Base-by-base conservation (phyloP, 2,888 invertebrate genomes). In the Diarsia rubi region DNA sequence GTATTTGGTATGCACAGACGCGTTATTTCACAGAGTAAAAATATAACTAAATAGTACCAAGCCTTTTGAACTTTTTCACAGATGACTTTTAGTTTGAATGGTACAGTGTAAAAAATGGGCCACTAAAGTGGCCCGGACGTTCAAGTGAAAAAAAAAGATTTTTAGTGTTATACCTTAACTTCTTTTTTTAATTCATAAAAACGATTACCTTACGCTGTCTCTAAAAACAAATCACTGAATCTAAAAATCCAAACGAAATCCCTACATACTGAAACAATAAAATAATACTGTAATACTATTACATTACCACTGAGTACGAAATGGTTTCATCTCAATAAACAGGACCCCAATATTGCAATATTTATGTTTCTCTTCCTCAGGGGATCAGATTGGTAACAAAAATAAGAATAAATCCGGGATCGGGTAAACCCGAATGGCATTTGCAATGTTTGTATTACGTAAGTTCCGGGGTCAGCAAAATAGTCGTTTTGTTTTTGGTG, bases 381-480 rank as follows among this genome's bases (percentile, higher is more conserved):
- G 44, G 21, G 11, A 75, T 57, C 47, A 44, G 64, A 60, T 60
- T 47, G 62, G 31, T 57, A 60, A 49, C 52, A 59, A 75, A 71
- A 75, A 72, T 76, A 68, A 59, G 59, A 54, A 80, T 80, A 81
- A 69, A 73, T 76, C 62, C 52, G 27, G 12, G 59, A 69, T 66
- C 27, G 42, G 52, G 21, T 44, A 77, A 75, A 54, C n/a, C 45
- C 31, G 54, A 69, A 69, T 0, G 49, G 45, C 19, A 77, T 69
- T 74, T 45, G 49, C 57, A 45, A 65, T 72, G 24, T 65, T 66
- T 65, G 47, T 67, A 21, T 68, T 63, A 73, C 37, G 49, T 24
- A 9, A 54, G 37, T 63, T 67, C 31, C 6, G 63, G 59, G 57
- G 66, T 65, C 52, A 57, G 49, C 24, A 63, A 79, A 63, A 44